Conservation (phyloP, 2,797 vertebrate species). For the Lutjanus campechanus region DNA sequence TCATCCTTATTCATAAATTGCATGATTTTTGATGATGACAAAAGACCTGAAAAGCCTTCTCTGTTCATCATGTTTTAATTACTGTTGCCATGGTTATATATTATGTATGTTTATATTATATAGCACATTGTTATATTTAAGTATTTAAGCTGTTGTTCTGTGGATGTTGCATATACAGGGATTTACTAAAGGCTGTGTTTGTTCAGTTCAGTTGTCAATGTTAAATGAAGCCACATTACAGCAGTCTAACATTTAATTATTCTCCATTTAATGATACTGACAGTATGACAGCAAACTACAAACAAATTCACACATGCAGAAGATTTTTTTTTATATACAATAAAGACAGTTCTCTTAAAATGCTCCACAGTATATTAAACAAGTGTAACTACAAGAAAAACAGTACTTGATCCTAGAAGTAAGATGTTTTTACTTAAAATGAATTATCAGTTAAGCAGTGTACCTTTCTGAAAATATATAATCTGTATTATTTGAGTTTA, state of each 20-base stretch:
- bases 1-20: not conserved
- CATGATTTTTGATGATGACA: not conserved
- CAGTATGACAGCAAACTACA: not conserved
- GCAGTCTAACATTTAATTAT: not conserved
- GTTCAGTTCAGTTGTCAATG: not conserved
- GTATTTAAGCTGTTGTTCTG: not conserved
- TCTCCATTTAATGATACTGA: not conserved
- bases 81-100: not conserved
- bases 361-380: too few species aligned
- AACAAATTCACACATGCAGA: not conserved
- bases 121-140: not conserved
- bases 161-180: not conserved
- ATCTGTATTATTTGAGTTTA: not conserved
- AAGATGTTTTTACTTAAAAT: not conserved
- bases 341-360: not conserved
- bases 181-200: not conserved
- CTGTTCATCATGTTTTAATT: not conserved
- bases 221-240: not conserved
- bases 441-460: not conserved
- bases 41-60: not conserved
- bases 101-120: too few species aligned
- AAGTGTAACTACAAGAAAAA: not conserved
- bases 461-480: not conserved
- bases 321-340: too few species aligned
- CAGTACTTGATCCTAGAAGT: too few species aligned